These are phyloP conservation scores for Pleuronectes platessa DNA, from an alignment of 2,113 vertebrate genomes.

Conservation along the genomic window DNA sequence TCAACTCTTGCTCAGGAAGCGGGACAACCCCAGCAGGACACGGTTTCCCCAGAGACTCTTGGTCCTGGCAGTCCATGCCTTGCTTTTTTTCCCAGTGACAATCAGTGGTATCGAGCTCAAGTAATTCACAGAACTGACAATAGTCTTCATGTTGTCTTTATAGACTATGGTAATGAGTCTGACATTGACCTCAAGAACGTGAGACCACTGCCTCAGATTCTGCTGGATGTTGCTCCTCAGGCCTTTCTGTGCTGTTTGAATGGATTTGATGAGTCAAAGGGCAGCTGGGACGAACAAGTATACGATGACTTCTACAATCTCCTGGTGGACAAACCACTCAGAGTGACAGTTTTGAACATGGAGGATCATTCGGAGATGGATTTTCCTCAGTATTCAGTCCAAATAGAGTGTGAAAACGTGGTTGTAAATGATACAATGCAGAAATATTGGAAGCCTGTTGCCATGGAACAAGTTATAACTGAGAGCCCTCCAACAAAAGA, in stretches of 20 bases:
- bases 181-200: conserved; percentile 71
- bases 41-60: conserved; percentile 37
- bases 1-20: conserved; percentile 76
- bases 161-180: conserved; percentile 88
- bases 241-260: conserved; percentile 87
- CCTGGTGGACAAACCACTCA: conserved; percentile 79
- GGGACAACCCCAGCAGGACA: conserved; percentile 58
- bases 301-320: conserved; percentile 82
- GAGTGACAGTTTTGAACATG: conserved; percentile 75
- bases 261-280: conserved; percentile 82
- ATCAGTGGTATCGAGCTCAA: conserved; percentile 85
- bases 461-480: not conserved
- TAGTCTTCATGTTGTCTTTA: conserved; percentile 73
- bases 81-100: conserved; percentile 82
- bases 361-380: conserved; percentile 28
- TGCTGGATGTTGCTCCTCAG: conserved; percentile 80
- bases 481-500: not conserved
- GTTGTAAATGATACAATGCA: conserved; percentile 82
- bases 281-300: conserved; percentile 80
- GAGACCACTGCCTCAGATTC: conserved; percentile 74
- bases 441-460: conserved; percentile 74
- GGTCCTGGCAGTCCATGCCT: conserved; percentile 82
- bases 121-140: conserved; percentile 63
- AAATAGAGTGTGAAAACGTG: conserved; percentile 76
- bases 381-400: conserved; percentile 81